Base-by-base conservation (phyloP, 2,888 invertebrate species). In the Tenthredo scrophulariae region DNA sequence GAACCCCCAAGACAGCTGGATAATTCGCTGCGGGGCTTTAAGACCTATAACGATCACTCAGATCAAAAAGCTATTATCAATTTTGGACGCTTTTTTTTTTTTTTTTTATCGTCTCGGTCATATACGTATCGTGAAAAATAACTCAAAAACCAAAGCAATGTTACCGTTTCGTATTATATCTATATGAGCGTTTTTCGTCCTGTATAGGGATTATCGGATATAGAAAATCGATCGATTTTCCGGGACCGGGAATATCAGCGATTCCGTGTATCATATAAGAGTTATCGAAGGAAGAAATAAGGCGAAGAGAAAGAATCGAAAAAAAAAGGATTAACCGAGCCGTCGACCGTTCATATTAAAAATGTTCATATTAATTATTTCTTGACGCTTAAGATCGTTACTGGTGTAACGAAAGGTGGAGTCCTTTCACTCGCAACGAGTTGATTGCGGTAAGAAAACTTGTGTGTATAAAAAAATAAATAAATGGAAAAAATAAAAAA, bases 91-190 rank as follows among this genome's bases (percentile, higher is more conserved):
- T 86, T 77, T 84, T 84, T 85, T 33, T 29, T 29, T 29, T 29
- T 33, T 37, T 37, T 37, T 37, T 7, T 1, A 50, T 84, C 72
- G 83, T 87, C 83, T 87, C 85, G 70, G 77, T 70, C 84, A 0
- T 37, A 43, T 13, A 40, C 43, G 15, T 37, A 22, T 40, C 6
- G 3, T 22, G n/a, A 13, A 72, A 40, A 72, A 62, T 13, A 6
- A n/a, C 40, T 0, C 7, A 37, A 18, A 72, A n/a, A 43, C 6
- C 4, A 10, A 37, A 40, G 72, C n/a, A 70, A 40, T 79, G 54
- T 84, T 77, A 74, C 77, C 75, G 84, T 62, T 83, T 84, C 74
- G 37, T 4, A 40, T 40, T 7, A n/a, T n/a, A n/a, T n/a, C n/a
- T n/a, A n/a, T n/a, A n/a, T n/a, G n/a, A n/a, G n/a, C n/a, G n/a